Evolutionary conservation across 2,113 vertebrate genomes (phyloP), one percentile per base, ranked within the genome.

Genomic region (Siphamia tubifer): DNA sequence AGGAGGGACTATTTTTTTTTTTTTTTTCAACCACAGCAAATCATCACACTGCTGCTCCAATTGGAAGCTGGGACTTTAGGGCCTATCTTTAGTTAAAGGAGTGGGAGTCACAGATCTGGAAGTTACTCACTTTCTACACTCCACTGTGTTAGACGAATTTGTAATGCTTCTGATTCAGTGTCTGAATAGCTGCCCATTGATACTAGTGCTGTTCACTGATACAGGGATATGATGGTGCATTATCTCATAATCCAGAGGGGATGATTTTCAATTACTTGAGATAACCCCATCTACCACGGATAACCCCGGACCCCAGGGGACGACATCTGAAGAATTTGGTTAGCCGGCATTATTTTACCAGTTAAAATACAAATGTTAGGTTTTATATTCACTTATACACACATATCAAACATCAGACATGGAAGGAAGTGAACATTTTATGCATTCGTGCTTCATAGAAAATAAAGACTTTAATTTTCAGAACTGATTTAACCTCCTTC

Each of bases 31-130:
- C 40, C 70, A 56, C 51, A 38, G 52, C 8, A 25, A 74, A 77
- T 72, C 57, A 69, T 69, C 64, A 60, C 30, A 65, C 36, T 2
- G 42, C 17, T 34, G 15, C 42, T 43, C 11, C 1, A 11, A 54
- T 32, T 49, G 63, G 34, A 45, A 66, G 34, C 40, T 21, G 3
- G 45, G 63, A 65, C 64, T 68, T 36, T 43, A 57, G 49, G 30
- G 38, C 24, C 68, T 58, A 60, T 72, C 52, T 76, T 76, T 81
- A 53, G 64, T 56, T 6, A 38, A 32, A 39, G 17, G 68, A 74
- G 68, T 65, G 48, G 61, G 77, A 56, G 71, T 54, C 31, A 53
- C 25, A 57, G 48, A 67, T 70, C 52, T 73, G 67, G 61, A 55
- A 61, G 55, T 55, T 63, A 69, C 63, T 74, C 54, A 30, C 27